phyloP scores from a whole-genome alignment of 2,113 vertebrate genomes.

The Aphelocoma coerulescens region DNA sequence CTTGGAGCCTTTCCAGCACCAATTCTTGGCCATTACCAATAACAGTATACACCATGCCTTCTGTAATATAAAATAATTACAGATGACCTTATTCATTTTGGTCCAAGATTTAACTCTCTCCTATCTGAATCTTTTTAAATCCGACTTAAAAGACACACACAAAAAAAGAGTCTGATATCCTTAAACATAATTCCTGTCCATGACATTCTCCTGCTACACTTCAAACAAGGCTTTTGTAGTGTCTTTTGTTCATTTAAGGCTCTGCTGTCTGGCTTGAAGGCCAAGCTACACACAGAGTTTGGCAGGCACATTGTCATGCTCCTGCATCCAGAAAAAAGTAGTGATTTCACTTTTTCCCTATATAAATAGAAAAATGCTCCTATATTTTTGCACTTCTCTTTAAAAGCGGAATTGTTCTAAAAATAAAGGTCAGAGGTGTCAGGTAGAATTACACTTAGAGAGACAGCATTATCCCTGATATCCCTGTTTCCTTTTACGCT shows the following conservation, averaged over 20 bases:
- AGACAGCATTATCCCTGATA: not conserved
- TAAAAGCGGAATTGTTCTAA: not conserved
- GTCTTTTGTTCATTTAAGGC: constrained; percentile 5
- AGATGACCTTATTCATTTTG: not conserved
- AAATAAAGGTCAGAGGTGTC: constrained; percentile 19
- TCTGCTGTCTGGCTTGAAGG: constrained; percentile 1
- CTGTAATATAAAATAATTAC: not conserved
- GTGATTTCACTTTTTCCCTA: not conserved
- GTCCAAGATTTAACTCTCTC: not conserved
- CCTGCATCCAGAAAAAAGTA: not conserved
- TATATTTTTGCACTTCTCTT: not conserved
- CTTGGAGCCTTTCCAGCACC: not conserved
- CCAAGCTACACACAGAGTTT: not conserved
- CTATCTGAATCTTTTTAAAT: not conserved
- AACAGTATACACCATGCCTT: not conserved
- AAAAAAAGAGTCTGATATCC: not conserved
- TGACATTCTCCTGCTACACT: not conserved
- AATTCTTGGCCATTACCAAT: not conserved
- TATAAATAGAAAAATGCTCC: not conserved
- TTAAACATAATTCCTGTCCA: not conserved
- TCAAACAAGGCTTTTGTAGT: not conserved
- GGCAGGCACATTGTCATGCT: not conserved
- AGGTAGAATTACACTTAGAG: constrained; percentile 11
- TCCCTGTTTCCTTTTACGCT: not conserved
- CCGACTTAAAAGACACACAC: not conserved